Base-by-base conservation (phyloP, 2,888 invertebrate genomes). In the Melinopterus prodromus region DNA sequence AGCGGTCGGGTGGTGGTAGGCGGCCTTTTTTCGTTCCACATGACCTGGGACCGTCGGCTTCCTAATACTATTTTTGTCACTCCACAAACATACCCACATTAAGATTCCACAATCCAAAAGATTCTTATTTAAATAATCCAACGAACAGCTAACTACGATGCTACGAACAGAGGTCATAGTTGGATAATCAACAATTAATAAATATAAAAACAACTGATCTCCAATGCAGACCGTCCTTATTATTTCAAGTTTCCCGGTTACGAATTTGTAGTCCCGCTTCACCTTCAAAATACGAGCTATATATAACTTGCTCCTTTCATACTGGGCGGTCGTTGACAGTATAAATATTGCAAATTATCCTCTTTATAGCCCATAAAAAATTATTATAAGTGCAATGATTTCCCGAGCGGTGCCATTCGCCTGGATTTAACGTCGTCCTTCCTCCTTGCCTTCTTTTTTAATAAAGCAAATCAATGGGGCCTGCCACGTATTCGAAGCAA, bases 361-460 rank as follows among this genome's bases (percentile, higher is more conserved):
- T 37, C 74, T 74, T 74, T 74, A 74, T 74, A 14, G 74, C n/a
- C 35, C 74, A 74, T 74, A 74, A 74, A 74, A 74, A 74, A 74
- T 74, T 74, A 74, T 74, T 74, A 74, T 74, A 74, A 74, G 74
- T 74, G 74, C 74, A 74, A 74, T 74, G 74, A 74, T 74, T 74
- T 74, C 74, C 74, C 74, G 35, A 36, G 74, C 74, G 74, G 35
- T 74, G 36, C 74, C 74, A 74, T 74, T 74, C 37, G 16, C 74
- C 36, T 35, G 74, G 74, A 74, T 74, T 74, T 74, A 74, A 74
- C 74, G 74, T 35, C 37, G 35, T n/a, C 35, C 74, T 36, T 36
- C 37, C 74, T n/a, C 74, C 36, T 35, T 74, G 74, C 12, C 16
- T 71, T 35, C n/a, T 74, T 71, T 26, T 74, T 74, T 74, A 74